phyloP scores from a whole-genome alignment of 1,140 invertebrate genomes.

The Idris sp. region DNA sequence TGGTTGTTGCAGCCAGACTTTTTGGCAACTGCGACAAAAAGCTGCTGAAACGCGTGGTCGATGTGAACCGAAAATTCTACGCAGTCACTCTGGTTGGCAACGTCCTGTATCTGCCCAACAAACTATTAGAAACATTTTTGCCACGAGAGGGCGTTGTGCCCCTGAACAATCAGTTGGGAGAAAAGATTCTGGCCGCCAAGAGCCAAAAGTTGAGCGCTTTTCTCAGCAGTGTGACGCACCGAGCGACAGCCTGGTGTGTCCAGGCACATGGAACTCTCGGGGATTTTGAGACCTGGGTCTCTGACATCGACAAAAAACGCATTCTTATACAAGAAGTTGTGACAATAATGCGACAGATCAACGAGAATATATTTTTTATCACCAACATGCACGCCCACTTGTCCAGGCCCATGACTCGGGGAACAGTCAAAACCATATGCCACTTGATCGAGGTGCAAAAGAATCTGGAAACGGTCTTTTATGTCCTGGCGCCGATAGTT shows the following conservation, averaged over 20 bases:
- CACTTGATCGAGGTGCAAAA: slow-evolving; percentile 89
- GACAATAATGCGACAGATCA: slow-evolving; percentile 81
- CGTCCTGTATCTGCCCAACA: slow-evolving; percentile 88
- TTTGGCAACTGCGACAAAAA: slow-evolving; percentile 89
- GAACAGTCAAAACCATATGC: slow-evolving; percentile 86
- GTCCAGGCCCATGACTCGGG: slow-evolving; percentile 87
- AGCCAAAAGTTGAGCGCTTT: slow-evolving; percentile 65
- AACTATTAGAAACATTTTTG: slow-evolving; percentile 80
- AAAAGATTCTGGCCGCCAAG: slow-evolving; percentile 65
- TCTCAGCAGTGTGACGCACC: slow-evolving; percentile 63
- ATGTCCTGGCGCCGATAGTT: slow-evolving; percentile 68
- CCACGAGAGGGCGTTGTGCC: slow-evolving; percentile 65
- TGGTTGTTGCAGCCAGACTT: slow-evolving; percentile 85
- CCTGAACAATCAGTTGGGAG: slow-evolving; percentile 66
- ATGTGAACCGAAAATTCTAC: slow-evolving; percentile 88
- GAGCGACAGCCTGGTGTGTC: slow-evolving; percentile 69
- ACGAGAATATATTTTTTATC: slow-evolving; percentile 82
- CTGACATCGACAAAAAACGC: slow-evolving; percentile 83
- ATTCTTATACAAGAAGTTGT: slow-evolving; percentile 83
- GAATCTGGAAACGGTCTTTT: slow-evolving; percentile 83
- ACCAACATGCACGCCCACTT: slow-evolving; percentile 89
- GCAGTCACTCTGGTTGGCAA: slow-evolving; percentile 86
- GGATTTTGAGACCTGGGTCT: slow-evolving; percentile 75
- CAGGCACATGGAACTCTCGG: slow-evolving; percentile 66
- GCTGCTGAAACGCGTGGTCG: slow-evolving; percentile 84